phyloP scores from a whole-genome alignment of 2,888 invertebrate species.

The Elmis aenea region DNA sequence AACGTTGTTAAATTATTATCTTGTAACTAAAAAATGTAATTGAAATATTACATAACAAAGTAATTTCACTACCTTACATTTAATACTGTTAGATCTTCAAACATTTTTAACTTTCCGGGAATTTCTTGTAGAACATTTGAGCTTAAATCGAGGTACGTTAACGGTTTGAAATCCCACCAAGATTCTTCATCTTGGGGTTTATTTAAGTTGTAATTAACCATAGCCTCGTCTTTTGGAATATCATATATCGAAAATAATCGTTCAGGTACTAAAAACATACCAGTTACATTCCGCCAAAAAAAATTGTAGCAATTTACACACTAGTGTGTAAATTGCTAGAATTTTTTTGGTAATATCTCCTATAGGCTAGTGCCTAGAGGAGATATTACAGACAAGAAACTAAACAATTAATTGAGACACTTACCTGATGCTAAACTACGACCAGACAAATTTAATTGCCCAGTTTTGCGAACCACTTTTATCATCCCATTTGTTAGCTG shows the following conservation, averaged over 20 bases:
- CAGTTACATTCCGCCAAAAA: too few relatives aligned
- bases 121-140: conserved; percentile 64
- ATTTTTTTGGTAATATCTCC: too few relatives aligned
- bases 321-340: not conserved
- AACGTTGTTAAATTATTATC: conserved; percentile 72
- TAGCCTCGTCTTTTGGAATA: conserved; percentile 57
- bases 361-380: too few relatives aligned
- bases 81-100: conserved; percentile 63
- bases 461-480: conserved; percentile 74
- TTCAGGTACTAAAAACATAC: conserved; percentile 57
- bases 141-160: conserved; percentile 73
- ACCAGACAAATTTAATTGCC: conserved; percentile 73
- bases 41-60: too few relatives aligned
- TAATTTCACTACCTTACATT: too few relatives aligned
- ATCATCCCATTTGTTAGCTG: conserved; percentile 66
- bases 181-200: conserved; percentile 54
- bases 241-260: conserved; percentile 71
- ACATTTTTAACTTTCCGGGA: conserved; percentile 59
- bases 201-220: conserved; percentile 55
- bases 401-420: conserved; percentile 17
- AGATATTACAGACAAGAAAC: too few relatives aligned
- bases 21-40: conserved; percentile 65
- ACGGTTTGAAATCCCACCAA: conserved; percentile 82
- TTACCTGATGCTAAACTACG: conserved; percentile 69
- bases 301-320: conserved; percentile 3